Conservation (phyloP, 2,797 vertebrate species). For the Spheniscus humboldti region DNA sequence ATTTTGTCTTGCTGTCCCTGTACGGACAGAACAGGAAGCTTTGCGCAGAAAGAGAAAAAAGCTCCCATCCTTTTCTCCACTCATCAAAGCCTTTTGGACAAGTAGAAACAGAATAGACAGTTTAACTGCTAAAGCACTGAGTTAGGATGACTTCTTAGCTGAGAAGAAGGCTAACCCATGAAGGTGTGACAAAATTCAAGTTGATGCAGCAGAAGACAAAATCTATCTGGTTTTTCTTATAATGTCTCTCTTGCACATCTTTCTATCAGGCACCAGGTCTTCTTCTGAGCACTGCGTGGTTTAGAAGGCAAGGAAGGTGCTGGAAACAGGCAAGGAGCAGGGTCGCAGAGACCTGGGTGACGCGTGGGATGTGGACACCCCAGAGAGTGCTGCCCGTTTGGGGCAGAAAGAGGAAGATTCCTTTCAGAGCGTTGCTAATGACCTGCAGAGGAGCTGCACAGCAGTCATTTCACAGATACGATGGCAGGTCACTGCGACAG, state of each 20-base stretch:
- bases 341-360: neutral
- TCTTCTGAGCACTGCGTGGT: neutral
- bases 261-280: neutral
- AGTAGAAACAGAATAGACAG: neutral
- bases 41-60: neutral
- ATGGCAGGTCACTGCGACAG: conserved; percentile 97
- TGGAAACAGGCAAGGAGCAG: neutral
- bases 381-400: neutral
- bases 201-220: neutral
- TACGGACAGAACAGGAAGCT: neutral
- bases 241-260: neutral
- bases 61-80: neutral
- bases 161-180: neutral
- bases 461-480: conserved; percentile 92
- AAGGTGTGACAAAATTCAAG: neutral
- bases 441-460: conserved; percentile 86
- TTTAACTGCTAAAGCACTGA: neutral
- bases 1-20: neutral
- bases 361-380: neutral
- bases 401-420: conserved; percentile 68
- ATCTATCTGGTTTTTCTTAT: neutral
- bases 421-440: conserved; percentile 82
- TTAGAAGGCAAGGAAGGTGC: neutral
- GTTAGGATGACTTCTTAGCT: neutral
- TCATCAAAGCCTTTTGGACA: neutral